Evolutionary conservation across 2,888 invertebrate genomes (phyloP), one percentile per base, ranked within the genome.

Genomic region (Palloptera scutellata): DNA sequence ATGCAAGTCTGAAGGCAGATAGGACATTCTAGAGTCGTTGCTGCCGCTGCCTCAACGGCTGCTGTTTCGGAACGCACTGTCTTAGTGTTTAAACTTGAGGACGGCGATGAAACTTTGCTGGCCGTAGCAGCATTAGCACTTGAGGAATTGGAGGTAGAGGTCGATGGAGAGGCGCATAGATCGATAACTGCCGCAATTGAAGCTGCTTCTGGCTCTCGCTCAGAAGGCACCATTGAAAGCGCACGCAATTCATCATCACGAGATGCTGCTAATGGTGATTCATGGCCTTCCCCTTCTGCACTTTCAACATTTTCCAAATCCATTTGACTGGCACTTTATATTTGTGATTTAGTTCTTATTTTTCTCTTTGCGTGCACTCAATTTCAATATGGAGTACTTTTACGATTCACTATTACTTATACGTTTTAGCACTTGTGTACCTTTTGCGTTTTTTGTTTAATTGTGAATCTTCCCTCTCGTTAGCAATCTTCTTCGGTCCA

Each of bases 1-100:
- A 96, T 90, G 81, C 93, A 95, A 43, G 90, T 89, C 86, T 96
- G 96, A 63, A 97, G 88, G 81, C 97, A 98, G 53, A 98, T 93
- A 9, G 97, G 93, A 86, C 97, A 98, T 82, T 97, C 96, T 60
- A 87, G 82, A 48, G 77, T 64, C 13, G 67, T 43, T 40, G 51
- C 66, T 6, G 63, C n/a, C 10, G 60, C 66, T n/a, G 41, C 60
- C 20, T 20, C 63, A 63, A n/a, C 58, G 17, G 58, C 51, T 5
- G 17, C 52, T 51, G 51, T 42, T 43, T 20, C 64, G 20, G 15
- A 12, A 41, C 30, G 51, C 40, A 17, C 20, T 59, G 48, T 40
- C 30, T 30, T 30, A 6, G 30, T 30, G 30, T 30, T 30, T 30
- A 30, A 30, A 30, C 30, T 30, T 30, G 30, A 30, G 30, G 30